Evolutionary conservation across 1,140 invertebrate genomes (phyloP).

Genomic region (Euura saliciscinereae): DNA sequence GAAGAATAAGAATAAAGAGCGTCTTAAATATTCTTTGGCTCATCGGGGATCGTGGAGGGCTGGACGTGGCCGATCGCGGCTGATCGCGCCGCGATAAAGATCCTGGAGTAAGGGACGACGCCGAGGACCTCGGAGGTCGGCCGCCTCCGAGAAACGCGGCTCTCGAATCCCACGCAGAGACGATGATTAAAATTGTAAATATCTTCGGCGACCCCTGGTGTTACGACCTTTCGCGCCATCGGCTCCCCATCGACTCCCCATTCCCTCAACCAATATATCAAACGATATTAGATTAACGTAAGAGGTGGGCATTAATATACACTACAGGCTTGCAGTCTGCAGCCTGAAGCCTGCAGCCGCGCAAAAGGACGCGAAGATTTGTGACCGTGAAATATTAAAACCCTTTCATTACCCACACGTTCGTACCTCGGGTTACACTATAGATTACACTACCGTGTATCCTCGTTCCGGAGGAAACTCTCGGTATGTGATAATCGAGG

Average conservation of each 20-base stretch:
- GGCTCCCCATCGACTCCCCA: conserved; percentile 47
- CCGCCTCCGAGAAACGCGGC: conserved; percentile 3
- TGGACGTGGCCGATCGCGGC: conserved; percentile 3
- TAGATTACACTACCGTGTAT: too few species aligned
- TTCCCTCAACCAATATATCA: conserved; percentile 47
- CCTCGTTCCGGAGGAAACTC: too few species aligned
- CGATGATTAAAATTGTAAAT: conserved; percentile 56
- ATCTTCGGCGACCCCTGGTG: conserved; percentile 48
- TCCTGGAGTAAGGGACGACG: background rate
- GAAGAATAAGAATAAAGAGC: background rate
- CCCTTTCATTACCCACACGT: too few species aligned
- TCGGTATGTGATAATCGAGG: too few species aligned
- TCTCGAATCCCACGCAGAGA: conserved; percentile 40
- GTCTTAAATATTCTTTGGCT: conserved; percentile 18
- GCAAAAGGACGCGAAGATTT: too few species aligned
- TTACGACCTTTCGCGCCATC: conserved; percentile 49
- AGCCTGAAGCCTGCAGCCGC: too few species aligned
- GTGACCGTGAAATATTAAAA: too few species aligned
- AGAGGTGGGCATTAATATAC: conserved; percentile 39
- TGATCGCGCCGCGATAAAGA: conserved; percentile 18
- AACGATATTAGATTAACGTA: conserved; percentile 53
- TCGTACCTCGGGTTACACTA: too few species aligned
- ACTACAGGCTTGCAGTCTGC: too few species aligned
- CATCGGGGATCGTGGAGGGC: conserved; percentile 10
- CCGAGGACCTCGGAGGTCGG: background rate